phyloP scores from a whole-genome alignment of 2,113 vertebrate species.

The Cebidichthys violaceus region DNA sequence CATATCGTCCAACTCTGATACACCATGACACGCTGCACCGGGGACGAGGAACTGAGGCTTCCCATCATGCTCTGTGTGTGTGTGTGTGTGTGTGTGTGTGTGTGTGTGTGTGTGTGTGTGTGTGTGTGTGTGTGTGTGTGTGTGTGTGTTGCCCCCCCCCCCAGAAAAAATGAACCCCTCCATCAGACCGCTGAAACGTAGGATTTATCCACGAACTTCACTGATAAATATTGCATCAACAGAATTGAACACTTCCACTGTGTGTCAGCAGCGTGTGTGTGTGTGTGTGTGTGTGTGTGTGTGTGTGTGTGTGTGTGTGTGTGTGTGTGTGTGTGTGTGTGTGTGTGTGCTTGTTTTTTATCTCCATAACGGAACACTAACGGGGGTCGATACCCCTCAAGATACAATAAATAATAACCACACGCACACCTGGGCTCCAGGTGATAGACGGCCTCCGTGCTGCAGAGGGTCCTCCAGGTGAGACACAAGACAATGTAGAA shows the following conservation, averaged over 20 bases:
- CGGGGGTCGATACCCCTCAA: conserved; percentile 54
- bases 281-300: conserved; percentile 15
- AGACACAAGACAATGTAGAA: too few species aligned
- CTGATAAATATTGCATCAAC: conserved; percentile 70
- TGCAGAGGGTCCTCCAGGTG: too few species aligned
- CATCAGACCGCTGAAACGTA: conserved; percentile 40
- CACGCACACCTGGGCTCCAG: too few species aligned
- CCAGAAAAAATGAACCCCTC: conserved; percentile 12
- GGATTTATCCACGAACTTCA: conserved; percentile 41
- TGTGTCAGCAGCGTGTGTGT: conserved; percentile 13
- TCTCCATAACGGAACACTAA: conserved; percentile 46
- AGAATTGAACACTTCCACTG: conserved; percentile 70
- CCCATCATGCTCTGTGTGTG: background rate
- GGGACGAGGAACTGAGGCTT: background rate
- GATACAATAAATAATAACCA: conserved; percentile 59
- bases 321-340: conserved; percentile 23
- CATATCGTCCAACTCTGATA: background rate
- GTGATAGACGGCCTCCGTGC: too few species aligned
- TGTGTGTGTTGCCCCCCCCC: conserved; percentile 1
- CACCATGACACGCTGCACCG: background rate
- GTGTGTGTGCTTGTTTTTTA: conserved; percentile 40
- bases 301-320: conserved; percentile 38
- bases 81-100: conserved; percentile 33
- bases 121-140: conserved; percentile 47
- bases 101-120: conserved; percentile 25